A percentile compares a stretch with the other conserved stretches of the same genome.
Conservation (phyloP, 2,797 vertebrate species). For the Petrocephalus schoutedeni region DNA sequence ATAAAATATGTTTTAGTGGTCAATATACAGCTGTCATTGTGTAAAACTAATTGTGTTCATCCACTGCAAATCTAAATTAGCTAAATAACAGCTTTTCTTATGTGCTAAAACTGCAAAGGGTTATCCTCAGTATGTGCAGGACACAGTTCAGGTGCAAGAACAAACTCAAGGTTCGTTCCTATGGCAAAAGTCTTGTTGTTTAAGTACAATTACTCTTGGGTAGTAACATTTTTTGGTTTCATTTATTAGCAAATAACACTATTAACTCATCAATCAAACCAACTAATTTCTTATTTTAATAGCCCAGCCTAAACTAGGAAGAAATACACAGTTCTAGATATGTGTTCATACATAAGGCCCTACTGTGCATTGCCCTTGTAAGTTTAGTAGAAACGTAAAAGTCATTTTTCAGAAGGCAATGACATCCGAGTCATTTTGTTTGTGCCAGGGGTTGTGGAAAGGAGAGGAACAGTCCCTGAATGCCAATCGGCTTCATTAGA, state of each 20-base stretch:
- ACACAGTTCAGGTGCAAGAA: background rate
- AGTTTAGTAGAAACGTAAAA: slow-evolving; percentile 5
- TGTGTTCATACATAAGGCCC: background rate
- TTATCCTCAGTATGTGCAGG: background rate
- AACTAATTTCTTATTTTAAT: background rate
- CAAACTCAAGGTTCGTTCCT: background rate
- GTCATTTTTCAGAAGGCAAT: background rate
- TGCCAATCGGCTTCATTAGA: slow-evolving; percentile 20
- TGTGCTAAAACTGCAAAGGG: background rate
- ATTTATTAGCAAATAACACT: background rate
- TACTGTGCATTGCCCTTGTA: background rate
- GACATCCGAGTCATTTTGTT: background rate
- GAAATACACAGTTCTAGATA: background rate
- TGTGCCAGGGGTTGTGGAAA: background rate
- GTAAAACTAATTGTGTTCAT: background rate
- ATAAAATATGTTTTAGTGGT: background rate
- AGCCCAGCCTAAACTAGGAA: background rate
- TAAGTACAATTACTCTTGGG: slow-evolving; percentile 1
- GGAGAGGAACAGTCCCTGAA: background rate
- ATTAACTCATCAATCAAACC: background rate
- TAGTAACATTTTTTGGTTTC: background rate
- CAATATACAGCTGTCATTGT: background rate
- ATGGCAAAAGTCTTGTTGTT: background rate
- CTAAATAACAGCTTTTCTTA: background rate
- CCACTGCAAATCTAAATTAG: background rate